Conservation (phyloP, 2,888 invertebrate species). For the Sycophila texana region DNA sequence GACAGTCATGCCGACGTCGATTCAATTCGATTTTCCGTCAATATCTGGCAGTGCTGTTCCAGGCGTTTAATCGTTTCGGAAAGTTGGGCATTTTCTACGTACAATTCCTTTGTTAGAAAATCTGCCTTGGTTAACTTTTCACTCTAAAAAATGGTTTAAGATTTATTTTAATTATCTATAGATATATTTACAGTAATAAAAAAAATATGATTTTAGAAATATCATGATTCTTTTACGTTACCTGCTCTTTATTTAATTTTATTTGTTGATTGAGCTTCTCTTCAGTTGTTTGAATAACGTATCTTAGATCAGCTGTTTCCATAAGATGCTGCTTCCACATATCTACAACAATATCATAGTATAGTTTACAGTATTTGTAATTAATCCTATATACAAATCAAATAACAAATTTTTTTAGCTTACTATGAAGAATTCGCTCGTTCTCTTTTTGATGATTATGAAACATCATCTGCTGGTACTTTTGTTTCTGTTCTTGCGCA, state of each 20-base stretch:
- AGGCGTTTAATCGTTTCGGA: constrained; percentile 80
- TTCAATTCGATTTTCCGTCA: constrained; percentile 75
- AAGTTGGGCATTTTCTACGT: constrained; percentile 89
- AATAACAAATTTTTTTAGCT: constrained; percentile 62
- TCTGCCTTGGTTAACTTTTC: constrained; percentile 86
- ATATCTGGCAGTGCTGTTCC: constrained; percentile 78
- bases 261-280: constrained; percentile 79
- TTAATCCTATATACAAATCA: background rate
- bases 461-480: constrained; percentile 80
- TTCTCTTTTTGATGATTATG: constrained; percentile 81
- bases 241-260: constrained; percentile 77
- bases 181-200: background rate
- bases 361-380: too few species aligned
- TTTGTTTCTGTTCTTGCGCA: constrained; percentile 80
- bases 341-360: constrained; percentile 69
- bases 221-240: constrained; percentile 57
- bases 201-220: background rate
- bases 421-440: constrained; percentile 81
- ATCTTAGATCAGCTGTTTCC: constrained; percentile 78
- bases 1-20: constrained; percentile 54
- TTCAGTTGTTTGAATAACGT: constrained; percentile 77
- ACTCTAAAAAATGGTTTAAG: constrained; percentile 73
- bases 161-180: background rate
- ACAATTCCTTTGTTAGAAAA: constrained; percentile 87
- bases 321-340: constrained; percentile 78